Percentiles rank a stretch among this genome's conserved stretches.
phyloP scores from a whole-genome alignment of 1,140 invertebrate genomes.

The Conopomorpha cramerella region DNA sequence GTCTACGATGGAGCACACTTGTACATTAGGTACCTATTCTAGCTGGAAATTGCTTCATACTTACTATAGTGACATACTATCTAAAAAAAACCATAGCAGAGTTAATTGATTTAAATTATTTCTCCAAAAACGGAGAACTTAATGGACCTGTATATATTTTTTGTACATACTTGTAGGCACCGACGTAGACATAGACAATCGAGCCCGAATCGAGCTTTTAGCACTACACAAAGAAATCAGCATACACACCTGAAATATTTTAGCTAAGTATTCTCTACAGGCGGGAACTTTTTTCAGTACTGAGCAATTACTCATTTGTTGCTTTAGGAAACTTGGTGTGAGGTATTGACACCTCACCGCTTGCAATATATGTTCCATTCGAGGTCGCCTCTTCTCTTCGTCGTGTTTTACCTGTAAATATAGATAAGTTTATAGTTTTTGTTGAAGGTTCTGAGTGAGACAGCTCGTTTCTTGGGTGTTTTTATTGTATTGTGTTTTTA shows the following conservation, averaged over 20 bases:
- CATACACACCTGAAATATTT: constrained; percentile 77
- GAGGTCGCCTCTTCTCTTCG: constrained; percentile 78
- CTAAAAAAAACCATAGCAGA: too few relatives aligned
- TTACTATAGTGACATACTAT: too few relatives aligned
- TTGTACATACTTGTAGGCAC: too few relatives aligned
- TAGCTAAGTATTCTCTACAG: constrained; percentile 86
- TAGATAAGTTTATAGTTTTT: neutral
- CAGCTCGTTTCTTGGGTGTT: neutral
- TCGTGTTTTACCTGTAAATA: constrained; percentile 71
- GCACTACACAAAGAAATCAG: constrained; percentile 2
- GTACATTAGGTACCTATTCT: too few relatives aligned
- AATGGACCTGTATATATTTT: too few relatives aligned
- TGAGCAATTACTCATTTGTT: constrained; percentile 90
- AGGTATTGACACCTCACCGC: constrained; percentile 89
- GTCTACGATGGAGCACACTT: too few relatives aligned
- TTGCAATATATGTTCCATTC: constrained; percentile 85
- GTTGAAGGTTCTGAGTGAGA: neutral
- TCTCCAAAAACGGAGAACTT: too few relatives aligned
- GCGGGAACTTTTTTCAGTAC: constrained; percentile 86
- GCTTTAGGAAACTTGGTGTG: constrained; percentile 85
- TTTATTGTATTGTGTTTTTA: too few relatives aligned
- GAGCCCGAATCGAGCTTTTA: too few relatives aligned
- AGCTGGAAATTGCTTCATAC: too few relatives aligned
- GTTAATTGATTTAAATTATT: too few relatives aligned
- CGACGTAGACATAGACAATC: too few relatives aligned